Percentiles rank a stretch among this genome's conserved stretches.
Conservation (phyloP, 2,888 invertebrate genomes). For the Choristoneura rosaceana region DNA sequence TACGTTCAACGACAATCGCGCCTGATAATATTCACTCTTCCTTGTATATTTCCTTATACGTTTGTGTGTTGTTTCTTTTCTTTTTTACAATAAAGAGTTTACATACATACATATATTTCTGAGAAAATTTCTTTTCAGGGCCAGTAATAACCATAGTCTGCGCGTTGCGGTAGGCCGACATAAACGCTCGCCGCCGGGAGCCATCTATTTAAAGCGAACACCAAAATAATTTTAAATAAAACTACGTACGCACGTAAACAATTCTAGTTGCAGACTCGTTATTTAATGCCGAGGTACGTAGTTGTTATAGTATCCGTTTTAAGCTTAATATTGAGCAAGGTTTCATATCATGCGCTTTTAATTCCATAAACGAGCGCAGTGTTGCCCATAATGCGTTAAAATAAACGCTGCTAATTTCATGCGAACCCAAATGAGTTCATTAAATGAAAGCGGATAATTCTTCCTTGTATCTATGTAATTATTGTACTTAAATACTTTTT, state of each 20-base stretch:
- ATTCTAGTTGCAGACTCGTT: slow-evolving; percentile 18
- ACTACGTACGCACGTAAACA: slow-evolving; percentile 26
- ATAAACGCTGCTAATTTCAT: background rate
- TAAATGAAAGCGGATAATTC: too few species aligned
- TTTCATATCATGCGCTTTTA: background rate
- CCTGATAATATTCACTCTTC: too few species aligned
- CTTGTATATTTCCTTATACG: too few species aligned
- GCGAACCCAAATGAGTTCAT: too few species aligned
- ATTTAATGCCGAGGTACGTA: background rate
- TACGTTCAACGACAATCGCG: too few species aligned
- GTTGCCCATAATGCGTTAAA: background rate
- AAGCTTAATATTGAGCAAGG: background rate
- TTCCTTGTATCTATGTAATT: too few species aligned
- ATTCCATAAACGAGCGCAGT: background rate
- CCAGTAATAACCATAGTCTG: background rate
- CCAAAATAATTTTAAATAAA: slow-evolving; percentile 34
- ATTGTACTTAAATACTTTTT: too few species aligned
- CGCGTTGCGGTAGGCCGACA: slow-evolving; percentile 16
- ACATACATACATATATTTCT: background rate
- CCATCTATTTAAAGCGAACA: slow-evolving; percentile 32
- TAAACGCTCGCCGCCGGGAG: slow-evolving; percentile 29
- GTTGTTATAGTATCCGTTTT: background rate
- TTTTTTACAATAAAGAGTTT: too few species aligned
- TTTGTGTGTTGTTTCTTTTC: too few species aligned
- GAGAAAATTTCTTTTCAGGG: background rate